Evolutionary conservation across 2,888 invertebrate species (phyloP).

Genomic region (Apamea sordens): DNA sequence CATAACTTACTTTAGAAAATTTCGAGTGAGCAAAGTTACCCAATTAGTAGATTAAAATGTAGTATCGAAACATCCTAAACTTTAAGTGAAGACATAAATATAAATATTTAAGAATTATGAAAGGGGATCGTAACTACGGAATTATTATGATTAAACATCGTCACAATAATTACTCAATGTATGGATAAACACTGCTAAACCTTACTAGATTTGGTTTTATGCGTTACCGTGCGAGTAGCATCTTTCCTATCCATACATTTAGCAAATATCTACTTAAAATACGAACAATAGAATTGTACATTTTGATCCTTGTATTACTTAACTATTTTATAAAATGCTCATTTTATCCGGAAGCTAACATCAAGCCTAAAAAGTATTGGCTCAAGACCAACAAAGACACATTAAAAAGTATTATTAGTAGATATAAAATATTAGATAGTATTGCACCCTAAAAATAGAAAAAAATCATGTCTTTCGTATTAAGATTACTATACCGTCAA

Average conservation of each 20-base stretch:
- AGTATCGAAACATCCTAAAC: constrained; percentile 37
- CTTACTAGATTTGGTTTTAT: constrained; percentile 14
- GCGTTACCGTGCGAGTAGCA: background rate
- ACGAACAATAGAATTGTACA: constrained; percentile 44
- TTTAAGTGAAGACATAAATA: constrained; percentile 38
- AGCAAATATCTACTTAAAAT: constrained; percentile 15
- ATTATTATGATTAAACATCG: constrained; percentile 20
- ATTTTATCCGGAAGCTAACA: constrained; percentile 43
- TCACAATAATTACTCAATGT: constrained; percentile 15
- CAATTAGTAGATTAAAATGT: constrained; percentile 45
- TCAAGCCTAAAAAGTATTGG: constrained; percentile 15
- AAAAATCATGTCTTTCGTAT: constrained; percentile 60
- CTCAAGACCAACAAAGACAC: constrained; percentile 47
- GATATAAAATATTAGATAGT: constrained; percentile 57
- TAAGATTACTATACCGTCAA: constrained; percentile 33
- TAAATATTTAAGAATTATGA: constrained; percentile 31
- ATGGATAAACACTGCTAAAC: constrained; percentile 14
- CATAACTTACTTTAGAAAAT: constrained; percentile 73
- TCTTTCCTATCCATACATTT: constrained; percentile 18
- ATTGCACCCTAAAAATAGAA: constrained; percentile 66
- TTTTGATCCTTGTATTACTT: constrained; percentile 33
- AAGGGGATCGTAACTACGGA: constrained; percentile 26
- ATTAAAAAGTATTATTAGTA: constrained; percentile 48
- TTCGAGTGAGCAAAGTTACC: constrained; percentile 66
- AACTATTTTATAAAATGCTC: constrained; percentile 25